Evolutionary conservation across 2,797 vertebrate genomes (phyloP), one percentile per base, ranked within the genome.

Genomic region (Hoplostethus mediterraneus): DNA sequence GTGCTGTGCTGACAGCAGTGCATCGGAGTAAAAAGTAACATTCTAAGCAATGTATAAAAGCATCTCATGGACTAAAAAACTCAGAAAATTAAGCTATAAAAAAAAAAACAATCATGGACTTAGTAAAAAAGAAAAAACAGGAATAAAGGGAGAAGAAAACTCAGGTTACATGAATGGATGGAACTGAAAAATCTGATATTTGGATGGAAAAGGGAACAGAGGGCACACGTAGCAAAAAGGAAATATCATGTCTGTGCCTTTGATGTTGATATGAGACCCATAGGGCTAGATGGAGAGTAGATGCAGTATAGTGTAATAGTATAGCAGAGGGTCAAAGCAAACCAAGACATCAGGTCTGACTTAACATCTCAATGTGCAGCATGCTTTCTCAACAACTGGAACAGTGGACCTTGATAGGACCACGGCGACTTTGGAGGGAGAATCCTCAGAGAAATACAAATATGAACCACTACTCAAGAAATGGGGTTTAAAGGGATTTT

Each of bases 241-340:
- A 75, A 81, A 63, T 59, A 28, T 82, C 68, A 77, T 70, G 73
- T 67, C 63, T 83, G 90, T 92, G 90, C 90, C 92, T 92, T 86
- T 63, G 67, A 71, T 67, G 66, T 80, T 33, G 14, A 64, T 36
- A 44, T 60, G 47, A 59, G 17, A 76, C 59, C 38, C 40, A 28
- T 28, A 44, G 36, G 5, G 17, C 17, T 74, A 5, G 64, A 67
- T 74, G 4, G 64, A 67, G 63, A 73, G 14, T 38, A 52, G 66
- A 49, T 38, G 25, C 17, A 56, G 21, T 21, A 16, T 5, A 5
- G 12, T 57, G 51, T 48, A 16, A 40, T 30, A 56, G 33, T 42
- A 33, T 44, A 40, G 47, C 36, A 54, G 25, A 40, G 40, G 16
- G 30, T 31, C 28, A 36, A 14, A 45, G 54, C 31, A 6, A 38